Percentiles rank a stretch among this genome's conserved stretches.
phyloP scores from a whole-genome alignment of 2,113 vertebrate genomes.

The Indicator maculatus region DNA sequence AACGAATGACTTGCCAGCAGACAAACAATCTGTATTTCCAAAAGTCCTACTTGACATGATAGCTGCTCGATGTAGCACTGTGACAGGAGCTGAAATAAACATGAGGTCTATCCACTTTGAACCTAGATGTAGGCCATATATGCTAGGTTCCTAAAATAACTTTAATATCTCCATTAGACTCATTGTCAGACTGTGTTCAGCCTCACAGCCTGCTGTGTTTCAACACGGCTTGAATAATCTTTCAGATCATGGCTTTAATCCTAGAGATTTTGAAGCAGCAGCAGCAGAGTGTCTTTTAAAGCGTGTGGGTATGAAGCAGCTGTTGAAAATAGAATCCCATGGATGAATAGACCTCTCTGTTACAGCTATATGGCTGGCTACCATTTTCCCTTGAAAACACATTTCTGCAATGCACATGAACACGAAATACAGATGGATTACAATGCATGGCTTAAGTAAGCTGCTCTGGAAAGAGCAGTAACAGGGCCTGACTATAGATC shows the following conservation, averaged over 20 bases:
- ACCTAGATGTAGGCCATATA: slow-evolving; percentile 16
- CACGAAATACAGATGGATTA: background rate
- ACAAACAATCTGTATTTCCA: background rate
- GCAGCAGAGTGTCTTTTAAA: slow-evolving; percentile 2
- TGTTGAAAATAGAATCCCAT: slow-evolving; percentile 40
- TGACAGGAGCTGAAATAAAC: background rate
- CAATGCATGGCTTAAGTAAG: background rate
- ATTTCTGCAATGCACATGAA: background rate
- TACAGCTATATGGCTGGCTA: background rate
- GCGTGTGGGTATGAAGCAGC: slow-evolving; percentile 8
- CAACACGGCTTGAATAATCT: slow-evolving; percentile 19
- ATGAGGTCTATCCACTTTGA: background rate
- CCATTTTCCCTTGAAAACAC: background rate
- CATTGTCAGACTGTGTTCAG: slow-evolving; percentile 1
- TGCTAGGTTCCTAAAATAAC: slow-evolving; percentile 27
- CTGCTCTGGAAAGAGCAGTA: background rate
- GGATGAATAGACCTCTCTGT: background rate
- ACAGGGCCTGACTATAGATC: background rate
- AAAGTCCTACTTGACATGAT: background rate
- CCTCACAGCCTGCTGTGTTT: slow-evolving; percentile 11
- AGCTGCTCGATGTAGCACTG: background rate
- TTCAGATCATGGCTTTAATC: slow-evolving; percentile 44
- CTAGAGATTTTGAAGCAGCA: slow-evolving; percentile 34
- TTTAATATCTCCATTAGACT: slow-evolving; percentile 17
- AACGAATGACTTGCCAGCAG: background rate